phyloP scores from a whole-genome alignment of 2,888 invertebrate genomes.

The Agrochola lychnidis region DNA sequence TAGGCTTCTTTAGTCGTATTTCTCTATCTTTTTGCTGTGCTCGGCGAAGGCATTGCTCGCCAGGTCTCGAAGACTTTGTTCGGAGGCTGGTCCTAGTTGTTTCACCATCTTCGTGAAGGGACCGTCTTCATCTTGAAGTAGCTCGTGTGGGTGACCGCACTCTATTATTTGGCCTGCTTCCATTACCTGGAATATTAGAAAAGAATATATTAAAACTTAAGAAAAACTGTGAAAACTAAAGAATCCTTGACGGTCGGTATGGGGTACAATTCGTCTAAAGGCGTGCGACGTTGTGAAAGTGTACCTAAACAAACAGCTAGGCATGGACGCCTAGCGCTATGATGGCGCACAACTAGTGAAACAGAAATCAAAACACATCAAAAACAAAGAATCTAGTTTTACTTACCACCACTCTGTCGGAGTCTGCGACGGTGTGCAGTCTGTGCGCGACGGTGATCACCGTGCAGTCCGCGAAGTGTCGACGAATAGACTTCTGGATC shows the following conservation, averaged over 20 bases:
- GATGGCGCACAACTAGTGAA: neutral
- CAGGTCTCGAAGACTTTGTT: slow-evolving; percentile 83
- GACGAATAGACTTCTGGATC: slow-evolving; percentile 95
- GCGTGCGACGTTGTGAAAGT: neutral
- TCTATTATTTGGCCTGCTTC: slow-evolving; percentile 92
- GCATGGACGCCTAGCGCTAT: neutral
- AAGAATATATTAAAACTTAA: neutral
- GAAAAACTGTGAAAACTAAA: neutral
- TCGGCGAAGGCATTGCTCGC: slow-evolving; percentile 80
- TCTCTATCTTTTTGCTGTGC: slow-evolving; percentile 77
- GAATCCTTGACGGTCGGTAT: neutral
- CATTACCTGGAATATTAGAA: slow-evolving; percentile 81
- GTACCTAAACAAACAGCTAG: neutral
- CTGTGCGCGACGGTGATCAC: slow-evolving; percentile 98
- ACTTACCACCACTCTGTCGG: slow-evolving; percentile 95
- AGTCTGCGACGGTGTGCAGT: slow-evolving; percentile 97
- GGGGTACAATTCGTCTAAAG: neutral
- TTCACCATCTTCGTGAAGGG: slow-evolving; percentile 91
- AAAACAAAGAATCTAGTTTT: neutral
- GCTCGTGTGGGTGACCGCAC: slow-evolving; percentile 93
- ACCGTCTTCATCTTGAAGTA: slow-evolving; percentile 90
- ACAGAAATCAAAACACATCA: neutral
- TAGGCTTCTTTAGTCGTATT: slow-evolving; percentile 28
- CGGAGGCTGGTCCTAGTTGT: slow-evolving; percentile 90
- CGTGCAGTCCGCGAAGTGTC: slow-evolving; percentile 95